A percentile compares a stretch with the other conserved stretches of the same genome.
Conservation (phyloP, 2,888 invertebrate genomes). For the Meandrusa payeni region DNA sequence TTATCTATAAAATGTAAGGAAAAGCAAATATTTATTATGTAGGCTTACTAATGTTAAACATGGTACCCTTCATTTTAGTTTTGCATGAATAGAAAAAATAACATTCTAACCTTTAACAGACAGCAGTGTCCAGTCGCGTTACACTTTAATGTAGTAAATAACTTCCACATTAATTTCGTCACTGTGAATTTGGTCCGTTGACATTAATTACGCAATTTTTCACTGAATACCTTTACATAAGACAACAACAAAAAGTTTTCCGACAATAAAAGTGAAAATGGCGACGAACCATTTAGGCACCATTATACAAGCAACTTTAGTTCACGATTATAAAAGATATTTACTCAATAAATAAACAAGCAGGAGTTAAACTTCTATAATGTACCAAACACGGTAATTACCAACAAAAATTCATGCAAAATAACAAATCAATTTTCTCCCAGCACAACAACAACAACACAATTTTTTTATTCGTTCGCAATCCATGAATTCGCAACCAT, state of each 20-base stretch:
- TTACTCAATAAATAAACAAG: constrained; percentile 4
- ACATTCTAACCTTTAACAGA: constrained; percentile 36
- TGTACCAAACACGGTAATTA: constrained; percentile 4
- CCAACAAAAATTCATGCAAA: constrained; percentile 1
- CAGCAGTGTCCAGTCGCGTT: constrained; percentile 42
- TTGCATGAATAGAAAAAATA: too few relatives aligned
- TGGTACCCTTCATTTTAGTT: too few relatives aligned
- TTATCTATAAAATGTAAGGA: too few relatives aligned
- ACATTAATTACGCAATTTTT: constrained; percentile 13
- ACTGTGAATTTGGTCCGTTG: constrained; percentile 7
- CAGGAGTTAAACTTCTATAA: constrained; percentile 4
- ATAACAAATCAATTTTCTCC: constrained; percentile 22
- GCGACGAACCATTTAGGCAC: constrained; percentile 38
- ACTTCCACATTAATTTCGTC: constrained; percentile 21
- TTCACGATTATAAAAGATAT: constrained; percentile 11
- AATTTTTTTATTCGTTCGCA: constrained; percentile 24
- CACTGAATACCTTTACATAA: constrained; percentile 11
- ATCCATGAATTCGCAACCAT: constrained; percentile 24
- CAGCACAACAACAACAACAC: constrained; percentile 28
- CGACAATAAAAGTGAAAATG: constrained; percentile 46
- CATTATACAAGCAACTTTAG: constrained; percentile 19
- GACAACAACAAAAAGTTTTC: constrained; percentile 28
- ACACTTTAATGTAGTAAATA: constrained; percentile 12
- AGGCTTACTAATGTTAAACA: too few relatives aligned
- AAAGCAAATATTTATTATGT: too few relatives aligned